Conservation (phyloP, 2,797 vertebrate species). For the Alectoris magna region DNA sequence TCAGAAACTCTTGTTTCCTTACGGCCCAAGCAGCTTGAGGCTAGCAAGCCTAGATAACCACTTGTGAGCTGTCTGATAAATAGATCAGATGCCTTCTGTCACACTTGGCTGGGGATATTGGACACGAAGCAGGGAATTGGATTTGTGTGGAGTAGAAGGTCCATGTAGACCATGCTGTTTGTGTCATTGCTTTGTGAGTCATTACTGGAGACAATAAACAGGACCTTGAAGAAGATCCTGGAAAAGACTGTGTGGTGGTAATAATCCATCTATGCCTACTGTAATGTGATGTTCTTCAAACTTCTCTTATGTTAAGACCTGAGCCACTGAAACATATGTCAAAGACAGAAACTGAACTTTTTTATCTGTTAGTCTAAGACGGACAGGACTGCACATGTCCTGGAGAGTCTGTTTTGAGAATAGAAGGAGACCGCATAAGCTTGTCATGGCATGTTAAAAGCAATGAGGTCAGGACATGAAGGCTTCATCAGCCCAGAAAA, state of each 20-base stretch:
- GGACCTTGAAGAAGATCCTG: constrained; percentile 9
- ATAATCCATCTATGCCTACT: not conserved
- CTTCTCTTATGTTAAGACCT: not conserved
- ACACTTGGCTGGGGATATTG: not conserved
- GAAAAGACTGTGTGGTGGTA: not conserved
- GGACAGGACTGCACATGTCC: not conserved
- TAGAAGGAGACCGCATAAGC: not conserved
- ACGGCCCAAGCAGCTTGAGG: not conserved
- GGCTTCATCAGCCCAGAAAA: not conserved
- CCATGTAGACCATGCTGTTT: constrained; percentile 31
- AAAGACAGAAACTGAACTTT: not conserved
- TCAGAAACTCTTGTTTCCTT: not conserved
- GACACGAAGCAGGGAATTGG: constrained; percentile 31
- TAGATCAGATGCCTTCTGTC: constrained; percentile 35
- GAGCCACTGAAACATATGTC: not conserved
- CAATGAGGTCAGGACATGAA: not conserved
- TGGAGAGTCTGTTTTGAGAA: not conserved
- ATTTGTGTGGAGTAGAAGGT: constrained; percentile 15
- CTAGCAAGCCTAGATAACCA: constrained; percentile 19
- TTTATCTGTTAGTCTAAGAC: not conserved
- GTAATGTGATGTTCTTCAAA: not conserved
- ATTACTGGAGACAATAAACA: constrained; percentile 37
- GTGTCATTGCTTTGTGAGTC: constrained; percentile 47
- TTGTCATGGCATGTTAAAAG: not conserved
- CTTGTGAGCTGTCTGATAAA: constrained; percentile 12